Evolutionary conservation across 2,113 vertebrate genomes (phyloP).

Genomic region (Eulemur rufifrons): DNA sequence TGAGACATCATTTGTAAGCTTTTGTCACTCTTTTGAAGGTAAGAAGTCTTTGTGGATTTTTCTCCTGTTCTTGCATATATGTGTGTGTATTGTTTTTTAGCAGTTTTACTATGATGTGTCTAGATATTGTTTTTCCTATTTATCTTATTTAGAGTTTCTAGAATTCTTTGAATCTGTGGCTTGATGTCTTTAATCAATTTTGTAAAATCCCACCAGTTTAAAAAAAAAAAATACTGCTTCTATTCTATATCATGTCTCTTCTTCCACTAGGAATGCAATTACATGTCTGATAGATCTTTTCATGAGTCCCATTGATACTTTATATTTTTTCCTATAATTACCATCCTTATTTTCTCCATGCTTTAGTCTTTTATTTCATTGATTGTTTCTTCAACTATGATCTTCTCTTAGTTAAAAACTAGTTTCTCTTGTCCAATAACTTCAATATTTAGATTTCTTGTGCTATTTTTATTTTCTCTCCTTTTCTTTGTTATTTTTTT

Average conservation of each 20-base stretch:
- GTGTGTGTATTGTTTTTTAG: not conserved
- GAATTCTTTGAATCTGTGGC: not conserved
- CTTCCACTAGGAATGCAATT: not conserved
- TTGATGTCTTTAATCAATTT: not conserved
- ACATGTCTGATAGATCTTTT: not conserved
- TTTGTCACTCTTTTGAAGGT: not conserved
- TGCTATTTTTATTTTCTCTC: not conserved
- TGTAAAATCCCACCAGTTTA: not conserved
- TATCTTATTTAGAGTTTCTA: not conserved
- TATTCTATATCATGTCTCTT: not conserved
- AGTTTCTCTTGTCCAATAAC: not conserved
- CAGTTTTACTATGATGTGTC: not conserved
- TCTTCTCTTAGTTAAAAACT: not conserved
- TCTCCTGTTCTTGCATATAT: not conserved
- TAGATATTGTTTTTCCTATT: not conserved
- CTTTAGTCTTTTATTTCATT: not conserved
- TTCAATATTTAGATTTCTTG: not conserved
- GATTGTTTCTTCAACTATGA: not conserved
- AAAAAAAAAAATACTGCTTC: not conserved
- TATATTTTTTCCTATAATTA: not conserved
- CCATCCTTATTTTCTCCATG: not conserved
- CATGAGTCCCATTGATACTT: not conserved
- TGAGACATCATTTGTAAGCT: not conserved
- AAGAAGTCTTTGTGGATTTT: not conserved
- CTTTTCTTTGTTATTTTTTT: not conserved